Percentiles rank a stretch among this genome's conserved stretches.
phyloP scores from a whole-genome alignment of 2,888 invertebrate species.

The Pandemis cinnamomeana region DNA sequence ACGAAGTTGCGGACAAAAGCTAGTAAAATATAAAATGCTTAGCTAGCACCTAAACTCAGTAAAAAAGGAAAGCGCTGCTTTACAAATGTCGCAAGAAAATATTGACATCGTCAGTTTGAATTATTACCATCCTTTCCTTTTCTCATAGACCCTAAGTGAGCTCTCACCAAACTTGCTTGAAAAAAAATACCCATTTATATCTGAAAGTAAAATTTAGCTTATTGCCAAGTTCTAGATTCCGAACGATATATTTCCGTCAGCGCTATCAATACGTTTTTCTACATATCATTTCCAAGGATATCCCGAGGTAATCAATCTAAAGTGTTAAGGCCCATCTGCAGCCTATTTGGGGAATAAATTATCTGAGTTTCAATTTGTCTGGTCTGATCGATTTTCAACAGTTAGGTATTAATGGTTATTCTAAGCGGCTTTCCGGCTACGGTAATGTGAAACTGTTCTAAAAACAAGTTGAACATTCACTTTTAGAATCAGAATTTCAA shows the following conservation, averaged over 20 bases:
- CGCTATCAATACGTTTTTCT: slow-evolving; percentile 12
- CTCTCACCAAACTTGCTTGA: neutral
- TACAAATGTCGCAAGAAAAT: slow-evolving; percentile 2
- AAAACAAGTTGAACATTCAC: neutral
- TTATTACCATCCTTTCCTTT: neutral
- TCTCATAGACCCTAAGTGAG: neutral
- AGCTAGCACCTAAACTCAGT: neutral
- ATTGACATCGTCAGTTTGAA: neutral
- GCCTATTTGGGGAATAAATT: slow-evolving; percentile 40
- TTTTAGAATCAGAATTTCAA: no score
- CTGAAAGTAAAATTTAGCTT: slow-evolving; percentile 1
- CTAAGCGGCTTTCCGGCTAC: slow-evolving; percentile 15
- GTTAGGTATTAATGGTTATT: slow-evolving; percentile 30
- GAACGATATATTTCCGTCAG: slow-evolving; percentile 5
- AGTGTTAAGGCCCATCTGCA: slow-evolving; percentile 40
- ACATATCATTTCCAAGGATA: slow-evolving; percentile 26
- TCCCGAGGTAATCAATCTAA: slow-evolving; percentile 35
- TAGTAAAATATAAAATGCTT: no score
- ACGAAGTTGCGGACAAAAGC: no score
- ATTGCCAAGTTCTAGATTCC: slow-evolving; percentile 1
- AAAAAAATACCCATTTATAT: slow-evolving; percentile 1
- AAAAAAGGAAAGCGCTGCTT: neutral
- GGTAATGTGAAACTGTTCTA: slow-evolving; percentile 5
- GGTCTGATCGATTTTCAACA: slow-evolving; percentile 33
- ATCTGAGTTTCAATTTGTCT: slow-evolving; percentile 40